Evolutionary conservation across 2,797 vertebrate species (phyloP).

Genomic region (Hafferia zeledoni): DNA sequence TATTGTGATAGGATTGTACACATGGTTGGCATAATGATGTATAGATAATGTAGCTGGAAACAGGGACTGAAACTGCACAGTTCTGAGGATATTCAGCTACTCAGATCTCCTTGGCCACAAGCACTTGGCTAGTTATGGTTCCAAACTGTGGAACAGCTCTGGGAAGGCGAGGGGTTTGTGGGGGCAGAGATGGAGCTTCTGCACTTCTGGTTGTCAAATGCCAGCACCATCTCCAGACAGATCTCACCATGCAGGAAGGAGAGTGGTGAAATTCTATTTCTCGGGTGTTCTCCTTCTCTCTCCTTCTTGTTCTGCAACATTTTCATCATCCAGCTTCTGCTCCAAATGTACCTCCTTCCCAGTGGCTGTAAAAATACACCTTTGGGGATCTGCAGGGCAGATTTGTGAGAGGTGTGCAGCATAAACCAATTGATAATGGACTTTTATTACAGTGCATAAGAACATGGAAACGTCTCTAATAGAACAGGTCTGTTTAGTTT

Average conservation of each 20-base stretch:
- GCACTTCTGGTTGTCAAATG: background rate
- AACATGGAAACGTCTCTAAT: background rate
- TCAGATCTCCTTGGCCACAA: background rate
- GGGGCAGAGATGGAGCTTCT: background rate
- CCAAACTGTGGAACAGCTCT: background rate
- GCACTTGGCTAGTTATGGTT: background rate
- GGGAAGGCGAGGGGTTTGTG: background rate
- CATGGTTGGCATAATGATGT: background rate
- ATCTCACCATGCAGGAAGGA: background rate
- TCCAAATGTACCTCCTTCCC: background rate
- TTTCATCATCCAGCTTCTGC: background rate
- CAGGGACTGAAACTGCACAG: background rate
- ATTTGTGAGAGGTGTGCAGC: background rate
- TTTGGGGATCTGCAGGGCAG: background rate
- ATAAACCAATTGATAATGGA: background rate
- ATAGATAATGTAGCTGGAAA: background rate
- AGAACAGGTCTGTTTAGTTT: background rate
- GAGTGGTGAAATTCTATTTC: background rate
- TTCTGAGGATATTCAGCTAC: background rate
- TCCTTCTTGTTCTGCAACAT: background rate
- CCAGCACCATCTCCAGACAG: background rate
- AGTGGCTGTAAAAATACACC: background rate
- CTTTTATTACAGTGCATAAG: background rate
- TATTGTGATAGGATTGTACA: background rate
- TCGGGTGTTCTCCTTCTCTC: background rate